Evolutionary conservation across 2,113 vertebrate species (phyloP).

Genomic region (Hydrochoerus hydrochaeris): DNA sequence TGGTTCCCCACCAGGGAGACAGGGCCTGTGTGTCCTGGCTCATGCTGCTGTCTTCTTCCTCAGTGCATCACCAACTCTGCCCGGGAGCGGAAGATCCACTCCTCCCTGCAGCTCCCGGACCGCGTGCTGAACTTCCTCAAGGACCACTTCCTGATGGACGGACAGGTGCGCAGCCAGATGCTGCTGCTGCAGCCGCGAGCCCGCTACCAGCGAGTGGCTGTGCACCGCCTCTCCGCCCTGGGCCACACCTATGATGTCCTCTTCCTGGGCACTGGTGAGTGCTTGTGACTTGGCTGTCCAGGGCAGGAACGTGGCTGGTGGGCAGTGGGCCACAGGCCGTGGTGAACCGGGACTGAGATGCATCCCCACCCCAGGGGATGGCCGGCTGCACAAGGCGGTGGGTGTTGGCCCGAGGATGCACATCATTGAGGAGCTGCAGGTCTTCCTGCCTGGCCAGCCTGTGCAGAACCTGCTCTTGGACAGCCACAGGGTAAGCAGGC

Average conservation of each 20-base stretch:
- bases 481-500: conserved; percentile 85
- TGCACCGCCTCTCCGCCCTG: conserved; percentile 87
- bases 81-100: conserved; percentile 90
- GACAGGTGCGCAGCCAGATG: conserved; percentile 91
- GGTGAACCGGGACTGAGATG: background rate
- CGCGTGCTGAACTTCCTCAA: conserved; percentile 98
- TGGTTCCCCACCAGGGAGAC: background rate
- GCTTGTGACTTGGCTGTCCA: rapidly evolving
- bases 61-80: conserved; percentile 94
- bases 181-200: conserved; percentile 91
- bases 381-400: conserved; percentile 95
- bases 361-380: conserved; percentile 89
- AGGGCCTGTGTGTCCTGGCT: background rate
- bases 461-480: conserved; percentile 94
- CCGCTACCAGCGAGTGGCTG: conserved; percentile 92
- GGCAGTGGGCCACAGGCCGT: background rate
- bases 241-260: conserved; percentile 90
- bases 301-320: rapidly evolving
- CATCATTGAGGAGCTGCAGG: conserved; percentile 93
- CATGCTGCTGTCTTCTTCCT: background rate
- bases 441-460: conserved; percentile 89
- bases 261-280: conserved; percentile 94
- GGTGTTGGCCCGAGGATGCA: conserved; percentile 86
- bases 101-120: conserved; percentile 96
- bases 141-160: conserved; percentile 98